Evolutionary conservation across 2,888 invertebrate species (phyloP).

Genomic region (Melinopterus prodromus): DNA sequence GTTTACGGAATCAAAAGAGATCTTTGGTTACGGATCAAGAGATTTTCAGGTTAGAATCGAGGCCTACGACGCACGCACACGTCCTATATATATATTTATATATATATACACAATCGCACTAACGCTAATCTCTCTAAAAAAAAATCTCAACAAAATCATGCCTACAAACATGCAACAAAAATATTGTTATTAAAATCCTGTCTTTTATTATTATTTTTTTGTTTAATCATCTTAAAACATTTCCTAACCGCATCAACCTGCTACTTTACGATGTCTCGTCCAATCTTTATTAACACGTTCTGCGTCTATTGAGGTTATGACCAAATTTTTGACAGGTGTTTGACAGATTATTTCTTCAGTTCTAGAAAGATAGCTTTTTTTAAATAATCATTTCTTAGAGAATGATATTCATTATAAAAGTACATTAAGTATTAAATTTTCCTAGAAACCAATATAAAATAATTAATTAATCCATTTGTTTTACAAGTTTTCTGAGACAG

Average conservation of each 20-base stretch:
- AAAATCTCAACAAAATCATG: background rate
- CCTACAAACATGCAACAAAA: background rate
- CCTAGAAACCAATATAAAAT: too few relatives aligned
- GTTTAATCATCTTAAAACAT: background rate
- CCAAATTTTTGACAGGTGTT: background rate
- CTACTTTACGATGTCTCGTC: background rate
- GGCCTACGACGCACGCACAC: background rate
- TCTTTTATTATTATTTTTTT: conserved; percentile 4
- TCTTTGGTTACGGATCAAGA: background rate
- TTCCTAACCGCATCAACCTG: background rate
- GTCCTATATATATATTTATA: background rate
- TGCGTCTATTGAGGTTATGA: background rate
- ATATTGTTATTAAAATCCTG: background rate
- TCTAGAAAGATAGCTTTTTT: background rate
- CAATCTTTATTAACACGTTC: background rate
- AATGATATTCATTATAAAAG: too few relatives aligned
- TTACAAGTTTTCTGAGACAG: too few relatives aligned
- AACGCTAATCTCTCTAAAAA: background rate
- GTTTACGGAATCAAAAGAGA: background rate
- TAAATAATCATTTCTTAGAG: too few relatives aligned
- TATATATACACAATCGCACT: background rate
- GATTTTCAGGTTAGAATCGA: background rate
- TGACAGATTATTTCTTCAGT: background rate
- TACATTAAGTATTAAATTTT: too few relatives aligned
- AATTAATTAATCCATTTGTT: too few relatives aligned